These are phyloP conservation scores for Drosophila algonquin DNA, from an alignment of 2,888 invertebrate species.

Conservation along the genomic window DNA sequence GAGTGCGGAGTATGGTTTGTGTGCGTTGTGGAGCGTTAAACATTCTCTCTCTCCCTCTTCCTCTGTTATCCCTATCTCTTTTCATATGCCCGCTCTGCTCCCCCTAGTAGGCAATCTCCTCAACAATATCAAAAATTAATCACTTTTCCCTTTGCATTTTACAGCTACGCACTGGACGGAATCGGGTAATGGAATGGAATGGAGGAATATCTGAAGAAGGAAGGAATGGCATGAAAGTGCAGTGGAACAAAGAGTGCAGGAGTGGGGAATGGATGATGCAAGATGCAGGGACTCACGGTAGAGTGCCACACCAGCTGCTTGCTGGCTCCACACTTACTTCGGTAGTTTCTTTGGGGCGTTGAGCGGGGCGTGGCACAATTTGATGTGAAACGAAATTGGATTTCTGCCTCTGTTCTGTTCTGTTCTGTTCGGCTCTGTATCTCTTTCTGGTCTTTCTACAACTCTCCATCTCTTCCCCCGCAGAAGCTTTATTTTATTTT, in stretches of 20 bases:
- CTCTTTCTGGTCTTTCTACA: neutral
- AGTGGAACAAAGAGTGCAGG: constrained; percentile 4
- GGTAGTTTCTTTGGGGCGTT: constrained; percentile 74
- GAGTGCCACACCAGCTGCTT: too few relatives aligned
- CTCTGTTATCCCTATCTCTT: neutral
- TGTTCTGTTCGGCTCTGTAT: neutral
- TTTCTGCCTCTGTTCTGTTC: constrained; percentile 50
- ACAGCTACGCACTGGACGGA: constrained; percentile 61
- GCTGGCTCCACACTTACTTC: constrained; percentile 46
- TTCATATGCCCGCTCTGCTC: neutral
- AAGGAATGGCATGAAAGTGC: constrained; percentile 54
- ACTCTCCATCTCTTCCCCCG: neutral
- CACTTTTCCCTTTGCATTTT: constrained; percentile 66
- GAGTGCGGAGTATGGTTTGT: constrained; percentile 7
- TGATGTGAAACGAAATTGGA: constrained; percentile 77
- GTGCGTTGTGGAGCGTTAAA: constrained; percentile 1
- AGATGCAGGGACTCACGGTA: too few relatives aligned
- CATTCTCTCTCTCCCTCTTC: constrained; percentile 5
- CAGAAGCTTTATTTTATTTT: constrained; percentile 2
- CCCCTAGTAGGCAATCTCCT: constrained; percentile 61
- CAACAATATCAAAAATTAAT: constrained; percentile 78
- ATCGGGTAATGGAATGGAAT: constrained; percentile 25
- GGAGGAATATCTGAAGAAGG: constrained; percentile 12
- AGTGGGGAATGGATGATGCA: neutral
- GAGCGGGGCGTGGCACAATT: constrained; percentile 60